Base-by-base conservation (phyloP, 2,888 invertebrate species). In the Elaeidobius kamerunicus region DNA sequence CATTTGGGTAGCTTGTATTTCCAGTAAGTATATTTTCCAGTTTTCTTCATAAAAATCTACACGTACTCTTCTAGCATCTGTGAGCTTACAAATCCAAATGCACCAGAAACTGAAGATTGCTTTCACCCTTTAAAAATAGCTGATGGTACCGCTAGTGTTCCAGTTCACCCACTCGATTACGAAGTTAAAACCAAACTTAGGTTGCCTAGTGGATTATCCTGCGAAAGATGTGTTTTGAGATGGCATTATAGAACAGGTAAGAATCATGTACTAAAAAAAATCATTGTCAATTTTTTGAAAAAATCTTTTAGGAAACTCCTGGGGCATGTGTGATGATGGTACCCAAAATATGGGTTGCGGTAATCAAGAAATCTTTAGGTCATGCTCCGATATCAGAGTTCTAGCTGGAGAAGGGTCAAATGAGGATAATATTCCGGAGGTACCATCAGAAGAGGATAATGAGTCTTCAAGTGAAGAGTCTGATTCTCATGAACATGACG, bases 191-290 rank as follows among this genome's bases (percentile, higher is more conserved):
- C n/a, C n/a, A n/a, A n/a, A n/a, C n/a, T n/a, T n/a, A 58, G 60
- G 18, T 66, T 78, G 9, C 78, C 78, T 0, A 27, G 61, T 9
- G 64, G 64, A 17, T 49, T 77, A 7, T 68, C 60, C 2, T 78
- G 78, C 61, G 59, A 74, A 0, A 70, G 73, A 44, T 78, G 78
- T 53, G 76, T 77, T 2, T 59, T 79, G 1, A 71, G 78, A 52
- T 79, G 78, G 56, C 52, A 56, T 18, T 56, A 56, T 36, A 30
- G 28, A 5, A 35, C 56, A 30, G 56, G 55, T 52, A 42, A 41
- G 36, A n/a, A n/a, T n/a, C n/a, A n/a, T n/a, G n/a, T n/a, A n/a
- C n/a, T n/a, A n/a, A n/a, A n/a, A n/a, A n/a, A n/a, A n/a, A n/a
- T n/a, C n/a, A n/a, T n/a, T n/a, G n/a, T n/a, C n/a, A n/a, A n/a